Evolutionary conservation across 2,888 invertebrate genomes (phyloP).

Genomic region (Masnerella sp.): DNA sequence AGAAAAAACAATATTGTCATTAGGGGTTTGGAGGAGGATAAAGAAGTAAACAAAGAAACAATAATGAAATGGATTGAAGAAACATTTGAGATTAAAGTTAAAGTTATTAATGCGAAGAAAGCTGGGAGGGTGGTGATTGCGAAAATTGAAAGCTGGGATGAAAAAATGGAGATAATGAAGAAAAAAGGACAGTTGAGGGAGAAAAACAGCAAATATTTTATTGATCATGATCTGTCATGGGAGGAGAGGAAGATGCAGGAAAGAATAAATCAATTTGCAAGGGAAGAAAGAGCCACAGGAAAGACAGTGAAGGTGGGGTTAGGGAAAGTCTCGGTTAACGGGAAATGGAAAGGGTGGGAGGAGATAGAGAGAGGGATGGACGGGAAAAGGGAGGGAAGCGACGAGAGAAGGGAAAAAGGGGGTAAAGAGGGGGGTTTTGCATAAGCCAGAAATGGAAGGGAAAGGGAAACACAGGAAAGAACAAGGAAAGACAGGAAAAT

Average conservation of each 20-base stretch:
- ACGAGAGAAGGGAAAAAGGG: background rate
- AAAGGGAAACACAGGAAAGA: background rate
- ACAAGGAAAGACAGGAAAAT: background rate
- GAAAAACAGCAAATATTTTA: background rate
- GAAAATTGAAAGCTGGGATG: background rate
- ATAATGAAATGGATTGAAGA: slow-evolving; percentile 8
- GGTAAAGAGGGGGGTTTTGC: slow-evolving; percentile 8
- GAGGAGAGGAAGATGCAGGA: slow-evolving; percentile 18
- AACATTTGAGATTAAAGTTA: background rate
- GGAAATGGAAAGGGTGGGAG: slow-evolving; percentile 7
- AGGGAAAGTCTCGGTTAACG: slow-evolving; percentile 6
- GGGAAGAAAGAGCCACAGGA: background rate
- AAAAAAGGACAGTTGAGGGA: slow-evolving; percentile 6
- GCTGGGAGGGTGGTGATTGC: slow-evolving; percentile 3
- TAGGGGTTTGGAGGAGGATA: background rate
- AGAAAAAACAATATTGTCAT: slow-evolving; percentile 17
- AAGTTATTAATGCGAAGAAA: background rate
- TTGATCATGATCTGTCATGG: slow-evolving; percentile 18
- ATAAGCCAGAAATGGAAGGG: slow-evolving; percentile 7
- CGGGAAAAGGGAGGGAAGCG: slow-evolving; percentile 2
- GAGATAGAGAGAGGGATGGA: slow-evolving; percentile 1
- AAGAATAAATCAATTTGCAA: slow-evolving; percentile 7
- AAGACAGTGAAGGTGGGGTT: background rate
- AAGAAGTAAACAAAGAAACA: slow-evolving; percentile 1
- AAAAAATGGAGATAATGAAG: slow-evolving; percentile 20